A percentile compares a stretch with the other conserved stretches of the same genome.
These are phyloP conservation scores for Cantharis rustica DNA, from an alignment of 2,888 invertebrate genomes.

Conservation along the genomic window DNA sequence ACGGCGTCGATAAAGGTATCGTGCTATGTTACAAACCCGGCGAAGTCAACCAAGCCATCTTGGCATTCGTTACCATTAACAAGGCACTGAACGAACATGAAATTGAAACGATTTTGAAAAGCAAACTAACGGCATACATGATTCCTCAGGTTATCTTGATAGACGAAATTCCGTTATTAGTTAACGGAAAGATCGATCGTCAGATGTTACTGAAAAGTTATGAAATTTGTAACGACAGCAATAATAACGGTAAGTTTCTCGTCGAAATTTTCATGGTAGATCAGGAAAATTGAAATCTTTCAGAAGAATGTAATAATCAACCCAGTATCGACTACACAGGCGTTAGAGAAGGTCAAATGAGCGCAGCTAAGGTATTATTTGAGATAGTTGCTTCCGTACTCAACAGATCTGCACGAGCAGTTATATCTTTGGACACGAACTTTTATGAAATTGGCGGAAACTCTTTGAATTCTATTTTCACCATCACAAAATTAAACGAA, in stretches of 20 bases:
- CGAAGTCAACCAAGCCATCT: conserved; percentile 70
- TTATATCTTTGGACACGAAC: conserved; percentile 68
- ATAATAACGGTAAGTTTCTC: conserved; percentile 64
- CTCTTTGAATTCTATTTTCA: conserved; percentile 83
- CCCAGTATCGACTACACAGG: conserved; percentile 70
- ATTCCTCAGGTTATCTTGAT: conserved; percentile 77
- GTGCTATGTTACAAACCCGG: conserved; percentile 75
- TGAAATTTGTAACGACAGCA: conserved; percentile 61
- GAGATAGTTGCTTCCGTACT: conserved; percentile 76
- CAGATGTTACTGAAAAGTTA: conserved; percentile 77
- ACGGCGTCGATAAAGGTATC: conserved; percentile 67
- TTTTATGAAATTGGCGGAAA: conserved; percentile 88
- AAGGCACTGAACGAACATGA: conserved; percentile 59
- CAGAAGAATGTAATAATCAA: conserved; percentile 1
- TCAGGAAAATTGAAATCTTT: not conserved
- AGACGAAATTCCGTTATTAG: conserved; percentile 76
- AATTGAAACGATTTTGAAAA: conserved; percentile 68
- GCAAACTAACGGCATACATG: conserved; percentile 75
- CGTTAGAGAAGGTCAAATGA: conserved; percentile 62
- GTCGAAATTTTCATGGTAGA: not conserved
- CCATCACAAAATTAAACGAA: conserved; percentile 76
- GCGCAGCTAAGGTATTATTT: conserved; percentile 72
- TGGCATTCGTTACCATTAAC: conserved; percentile 66
- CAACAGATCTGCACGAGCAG: conserved; percentile 66
- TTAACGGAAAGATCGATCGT: conserved; percentile 87